phyloP scores from a whole-genome alignment of 92 coral and sea anemone species.

The Meandrina meandrites region DNA sequence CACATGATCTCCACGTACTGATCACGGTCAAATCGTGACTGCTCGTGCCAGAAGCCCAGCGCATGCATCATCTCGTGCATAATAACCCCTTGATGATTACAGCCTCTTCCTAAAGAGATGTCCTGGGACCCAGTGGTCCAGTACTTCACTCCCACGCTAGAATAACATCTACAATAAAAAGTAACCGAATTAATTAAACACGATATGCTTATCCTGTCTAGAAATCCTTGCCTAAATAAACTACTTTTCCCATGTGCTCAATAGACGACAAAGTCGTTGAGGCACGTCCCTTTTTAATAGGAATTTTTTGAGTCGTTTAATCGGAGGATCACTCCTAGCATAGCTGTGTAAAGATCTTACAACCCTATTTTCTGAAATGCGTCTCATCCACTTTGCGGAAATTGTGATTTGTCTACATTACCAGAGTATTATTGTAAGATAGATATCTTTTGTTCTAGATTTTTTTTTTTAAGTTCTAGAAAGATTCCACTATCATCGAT shows the following conservation, averaged over 20 bases:
- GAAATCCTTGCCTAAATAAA: too few species aligned
- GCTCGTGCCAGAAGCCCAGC: conserved; percentile 91
- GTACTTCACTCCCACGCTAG: conserved; percentile 69
- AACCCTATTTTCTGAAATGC: too few species aligned
- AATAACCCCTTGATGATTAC: conserved; percentile 59
- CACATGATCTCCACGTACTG: conserved; percentile 80
- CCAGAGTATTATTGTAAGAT: neutral
- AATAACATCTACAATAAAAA: conserved; percentile 61
- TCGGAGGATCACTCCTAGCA: too few species aligned
- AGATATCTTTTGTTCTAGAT: neutral
- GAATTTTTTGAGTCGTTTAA: too few species aligned
- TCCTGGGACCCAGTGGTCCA: conserved; percentile 63
- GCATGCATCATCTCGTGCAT: conserved; percentile 95
- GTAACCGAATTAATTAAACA: neutral
- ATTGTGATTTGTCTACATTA: too few species aligned
- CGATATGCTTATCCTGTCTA: too few species aligned
- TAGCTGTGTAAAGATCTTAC: too few species aligned
- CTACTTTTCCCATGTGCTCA: too few species aligned
- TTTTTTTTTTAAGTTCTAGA: neutral
- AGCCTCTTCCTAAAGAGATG: conserved; percentile 73
- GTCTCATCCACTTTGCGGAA: too few species aligned
- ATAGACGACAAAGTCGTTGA: neutral
- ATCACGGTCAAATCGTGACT: conserved; percentile 85
- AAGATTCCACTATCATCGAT: neutral
- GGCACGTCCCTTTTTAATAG: neutral